These are phyloP conservation scores for Tribolium castaneum DNA, from an alignment of 1,140 invertebrate genomes.

Conservation along the genomic window DNA sequence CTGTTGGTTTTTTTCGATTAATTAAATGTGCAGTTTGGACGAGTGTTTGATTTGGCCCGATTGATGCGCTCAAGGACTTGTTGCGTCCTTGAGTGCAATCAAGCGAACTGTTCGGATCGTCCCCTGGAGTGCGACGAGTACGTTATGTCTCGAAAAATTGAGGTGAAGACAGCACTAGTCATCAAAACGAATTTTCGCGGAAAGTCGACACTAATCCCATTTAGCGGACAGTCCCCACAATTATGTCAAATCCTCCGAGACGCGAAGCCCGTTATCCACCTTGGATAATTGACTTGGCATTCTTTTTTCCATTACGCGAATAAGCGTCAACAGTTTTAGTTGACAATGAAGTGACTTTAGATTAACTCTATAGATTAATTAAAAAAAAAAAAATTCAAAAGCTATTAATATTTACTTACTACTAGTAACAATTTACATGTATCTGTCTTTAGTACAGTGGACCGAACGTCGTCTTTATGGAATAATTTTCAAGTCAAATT, in stretches of 20 bases:
- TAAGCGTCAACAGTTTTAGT: neutral
- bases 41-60: conserved; percentile 5
- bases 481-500: too few species aligned
- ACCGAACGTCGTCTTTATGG: too few species aligned
- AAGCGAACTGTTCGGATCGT: neutral
- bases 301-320: neutral
- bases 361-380: too few species aligned
- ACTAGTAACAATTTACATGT: too few species aligned
- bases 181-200: conserved; percentile 1
- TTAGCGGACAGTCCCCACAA: neutral
- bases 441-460: too few species aligned
- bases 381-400: too few species aligned
- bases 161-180: neutral
- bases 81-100: neutral
- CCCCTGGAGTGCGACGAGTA: neutral
- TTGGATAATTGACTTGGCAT: neutral
- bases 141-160: too few species aligned
- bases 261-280: conserved; percentile 13
- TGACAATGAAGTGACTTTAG: too few species aligned
- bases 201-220: conserved; percentile 7
- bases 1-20: neutral
- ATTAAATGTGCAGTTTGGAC: conserved; percentile 10
- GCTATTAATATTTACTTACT: too few species aligned
- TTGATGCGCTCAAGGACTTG: conserved; percentile 5
- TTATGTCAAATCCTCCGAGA: conserved; percentile 5